phyloP scores from a whole-genome alignment of 2,888 invertebrate species.

The Polydrusus tereticollis region DNA sequence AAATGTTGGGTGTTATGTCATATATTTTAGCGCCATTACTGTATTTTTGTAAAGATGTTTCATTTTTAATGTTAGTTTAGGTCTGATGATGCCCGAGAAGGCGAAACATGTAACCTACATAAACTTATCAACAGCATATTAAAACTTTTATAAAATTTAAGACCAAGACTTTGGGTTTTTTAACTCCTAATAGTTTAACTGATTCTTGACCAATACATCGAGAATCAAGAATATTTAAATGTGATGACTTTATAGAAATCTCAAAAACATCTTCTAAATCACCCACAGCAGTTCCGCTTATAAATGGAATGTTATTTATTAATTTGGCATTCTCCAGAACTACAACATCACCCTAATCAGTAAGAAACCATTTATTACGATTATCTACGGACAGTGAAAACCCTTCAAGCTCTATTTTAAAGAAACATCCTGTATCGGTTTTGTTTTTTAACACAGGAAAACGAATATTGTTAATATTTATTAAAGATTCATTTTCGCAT shows the following conservation, averaged over 20 bases:
- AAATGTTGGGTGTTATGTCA: no score
- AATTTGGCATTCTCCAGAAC: conserved; percentile 36
- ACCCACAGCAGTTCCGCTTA: conserved; percentile 24
- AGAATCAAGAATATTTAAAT: conserved; percentile 35
- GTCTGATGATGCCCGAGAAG: no score
- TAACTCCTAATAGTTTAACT: no score
- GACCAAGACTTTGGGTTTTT: no score
- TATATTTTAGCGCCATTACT: no score
- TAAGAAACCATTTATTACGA: conserved; percentile 49
- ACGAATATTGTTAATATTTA: background rate
- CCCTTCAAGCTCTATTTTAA: conserved; percentile 12
- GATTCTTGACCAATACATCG: conserved; percentile 1
- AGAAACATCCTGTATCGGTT: background rate
- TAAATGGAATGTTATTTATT: conserved; percentile 5
- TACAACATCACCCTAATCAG: conserved; percentile 40
- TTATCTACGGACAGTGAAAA: conserved; percentile 32
- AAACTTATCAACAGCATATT: no score
- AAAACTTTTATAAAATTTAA: no score
- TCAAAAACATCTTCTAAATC: conserved; percentile 38
- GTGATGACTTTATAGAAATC: conserved; percentile 37
- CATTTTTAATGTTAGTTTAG: no score
- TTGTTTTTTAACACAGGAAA: background rate
- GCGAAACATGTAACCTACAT: no score
- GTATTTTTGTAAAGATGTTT: no score
- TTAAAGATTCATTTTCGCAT: background rate